Evolutionary conservation across 2,113 vertebrate genomes (phyloP), one percentile per base, ranked within the genome.

Genomic region (Mionectes macconnelli): DNA sequence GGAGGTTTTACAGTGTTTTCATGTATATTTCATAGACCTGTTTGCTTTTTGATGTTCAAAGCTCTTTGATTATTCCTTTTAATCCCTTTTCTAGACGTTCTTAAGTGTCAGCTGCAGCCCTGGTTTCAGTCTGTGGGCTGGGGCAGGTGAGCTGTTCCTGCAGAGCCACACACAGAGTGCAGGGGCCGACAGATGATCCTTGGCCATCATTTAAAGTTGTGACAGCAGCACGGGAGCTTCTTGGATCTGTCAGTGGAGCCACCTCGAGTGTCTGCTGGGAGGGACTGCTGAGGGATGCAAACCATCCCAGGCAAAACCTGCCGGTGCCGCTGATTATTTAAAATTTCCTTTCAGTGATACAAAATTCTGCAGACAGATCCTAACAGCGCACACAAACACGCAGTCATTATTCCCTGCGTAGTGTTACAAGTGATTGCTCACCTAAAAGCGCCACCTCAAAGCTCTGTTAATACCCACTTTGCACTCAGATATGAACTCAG

Each of bases 1-100:
- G 57, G 89, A 94, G 87, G 66, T 77, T 89, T 77, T 63, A 60
- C 64, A 16, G 21, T 86, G 87, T 93, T 90, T 94, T 95, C 87
- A 97, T 94, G 68, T 50, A 91, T 97, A 88, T 96, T 97, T 96
- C 92, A 96, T 96, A 35, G 64, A 47, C 35, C 83, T 91, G 82
- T 96, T 94, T 94, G 87, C 92, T 85, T 94, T 93, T 84, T 92
- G 88, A 94, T 86, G 60, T 75, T 67, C 87, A 70, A 66, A 94
- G 79, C 72, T 82, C 89, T 88, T 95, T 93, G 86, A 93, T 93
- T 92, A 88, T 91, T 84, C 79, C 50, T 89, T 94, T 72, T 50
- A 78, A 86, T 84, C 49, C 60, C 33, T 87, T 60, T 57, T 33
- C 67, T 22, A 28, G 27, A 10, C 11, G 52, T 81, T 74, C 47